A percentile compares a stretch with the other conserved stretches of the same genome.
Conservation (phyloP, 2,113 vertebrate genomes). For the Gnathonemus longibarbis region DNA sequence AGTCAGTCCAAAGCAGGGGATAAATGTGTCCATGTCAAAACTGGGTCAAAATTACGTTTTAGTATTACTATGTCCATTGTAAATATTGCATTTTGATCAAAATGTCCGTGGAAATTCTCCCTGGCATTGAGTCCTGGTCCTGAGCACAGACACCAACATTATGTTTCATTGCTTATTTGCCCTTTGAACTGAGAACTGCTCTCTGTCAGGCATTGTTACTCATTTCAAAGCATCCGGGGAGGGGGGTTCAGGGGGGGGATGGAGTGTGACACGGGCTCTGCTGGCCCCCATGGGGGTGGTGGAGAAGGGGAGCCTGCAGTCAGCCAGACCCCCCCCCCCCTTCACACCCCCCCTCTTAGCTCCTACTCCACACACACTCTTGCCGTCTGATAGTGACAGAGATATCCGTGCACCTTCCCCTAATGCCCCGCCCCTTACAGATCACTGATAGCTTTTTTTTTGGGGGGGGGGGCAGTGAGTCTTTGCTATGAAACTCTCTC, state of each 20-base stretch:
- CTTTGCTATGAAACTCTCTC: constrained; percentile 4
- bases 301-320: neutral
- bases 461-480: neutral
- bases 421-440: neutral
- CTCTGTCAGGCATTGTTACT: neutral
- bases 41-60: neutral
- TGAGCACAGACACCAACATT: neutral
- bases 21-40: neutral
- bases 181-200: neutral
- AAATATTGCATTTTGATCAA: neutral
- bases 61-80: neutral
- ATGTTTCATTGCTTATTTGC: neutral
- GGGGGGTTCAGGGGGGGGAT: neutral
- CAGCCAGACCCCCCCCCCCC: neutral
- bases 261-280: neutral
- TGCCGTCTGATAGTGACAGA: neutral
- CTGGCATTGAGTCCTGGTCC: neutral
- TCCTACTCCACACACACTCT: neutral
- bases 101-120: neutral
- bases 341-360: neutral
- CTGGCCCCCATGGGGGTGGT: neutral
- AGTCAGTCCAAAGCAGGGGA: neutral
- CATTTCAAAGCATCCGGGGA: neutral
- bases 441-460: neutral
- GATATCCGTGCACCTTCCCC: neutral